These are phyloP conservation scores for Holotrichia oblita DNA, from an alignment of 1,140 invertebrate species.

Conservation along the genomic window DNA sequence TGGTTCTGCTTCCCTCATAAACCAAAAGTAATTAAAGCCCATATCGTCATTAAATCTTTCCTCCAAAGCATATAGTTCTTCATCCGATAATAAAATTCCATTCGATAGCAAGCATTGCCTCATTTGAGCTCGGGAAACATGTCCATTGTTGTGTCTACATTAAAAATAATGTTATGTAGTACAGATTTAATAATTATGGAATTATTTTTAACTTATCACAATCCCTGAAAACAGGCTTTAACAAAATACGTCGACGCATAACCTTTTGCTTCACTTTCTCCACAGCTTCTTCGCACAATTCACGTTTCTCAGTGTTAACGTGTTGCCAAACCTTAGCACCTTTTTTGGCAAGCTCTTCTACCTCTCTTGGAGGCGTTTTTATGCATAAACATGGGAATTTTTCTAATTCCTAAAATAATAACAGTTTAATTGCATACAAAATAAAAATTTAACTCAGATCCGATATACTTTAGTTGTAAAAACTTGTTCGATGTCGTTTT, in stretches of 20 bases:
- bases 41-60: constrained; percentile 72
- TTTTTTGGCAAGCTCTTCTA: constrained; percentile 61
- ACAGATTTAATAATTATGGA: background rate
- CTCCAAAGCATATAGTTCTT: constrained; percentile 73
- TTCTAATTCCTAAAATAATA: constrained; percentile 65
- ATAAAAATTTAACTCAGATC: background rate
- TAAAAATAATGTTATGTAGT: background rate
- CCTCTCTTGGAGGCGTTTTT: constrained; percentile 61
- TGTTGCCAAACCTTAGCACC: constrained; percentile 64
- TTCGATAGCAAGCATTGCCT: constrained; percentile 71
- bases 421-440: background rate
- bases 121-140: constrained; percentile 73
- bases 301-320: constrained; percentile 56
- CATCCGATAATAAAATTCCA: constrained; percentile 69
- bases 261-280: constrained; percentile 64
- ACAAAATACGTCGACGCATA: constrained; percentile 64
- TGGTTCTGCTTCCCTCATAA: constrained; percentile 69
- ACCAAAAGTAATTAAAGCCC: constrained; percentile 74
- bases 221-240: constrained; percentile 72
- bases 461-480: constrained; percentile 68
- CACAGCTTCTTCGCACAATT: constrained; percentile 67
- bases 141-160: constrained; percentile 71
- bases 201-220: constrained; percentile 69
- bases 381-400: constrained; percentile 67
- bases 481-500: constrained; percentile 75